These are phyloP conservation scores for Listrodromus nycthemerus DNA, from an alignment of 2,888 invertebrate genomes.

Conservation along the genomic window DNA sequence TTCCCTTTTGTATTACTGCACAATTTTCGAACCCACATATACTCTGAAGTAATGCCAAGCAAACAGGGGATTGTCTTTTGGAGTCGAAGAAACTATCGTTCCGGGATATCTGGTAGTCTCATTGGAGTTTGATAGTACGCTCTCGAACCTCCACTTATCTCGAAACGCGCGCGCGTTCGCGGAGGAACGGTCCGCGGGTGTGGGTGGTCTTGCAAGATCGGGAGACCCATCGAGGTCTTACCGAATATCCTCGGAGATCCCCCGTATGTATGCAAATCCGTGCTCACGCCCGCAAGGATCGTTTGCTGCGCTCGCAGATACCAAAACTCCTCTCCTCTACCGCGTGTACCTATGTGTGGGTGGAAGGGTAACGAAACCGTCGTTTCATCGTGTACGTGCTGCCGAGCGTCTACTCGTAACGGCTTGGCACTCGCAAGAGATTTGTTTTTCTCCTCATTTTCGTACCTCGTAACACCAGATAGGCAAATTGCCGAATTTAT, in stretches of 20 bases:
- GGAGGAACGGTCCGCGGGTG: constrained; percentile 2
- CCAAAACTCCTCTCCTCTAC: constrained; percentile 51
- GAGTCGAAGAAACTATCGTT: constrained; percentile 30
- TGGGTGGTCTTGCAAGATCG: constrained; percentile 40
- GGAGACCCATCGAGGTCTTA: constrained; percentile 48
- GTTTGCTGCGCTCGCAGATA: constrained; percentile 49
- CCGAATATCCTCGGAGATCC: constrained; percentile 57
- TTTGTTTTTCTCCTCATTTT: constrained; percentile 8
- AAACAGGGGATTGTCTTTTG: constrained; percentile 21
- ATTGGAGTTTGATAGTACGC: constrained; percentile 62
- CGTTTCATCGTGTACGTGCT: constrained; percentile 19
- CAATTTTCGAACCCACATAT: neutral
- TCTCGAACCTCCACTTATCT: constrained; percentile 59
- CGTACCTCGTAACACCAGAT: constrained; percentile 5
- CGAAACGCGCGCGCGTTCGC: constrained; percentile 37
- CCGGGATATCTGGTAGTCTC: constrained; percentile 53
- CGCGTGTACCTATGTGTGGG: neutral
- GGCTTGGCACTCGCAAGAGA: neutral
- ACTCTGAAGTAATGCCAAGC: neutral
- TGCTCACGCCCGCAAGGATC: constrained; percentile 49
- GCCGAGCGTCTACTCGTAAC: neutral
- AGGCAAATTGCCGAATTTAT: constrained; percentile 10
- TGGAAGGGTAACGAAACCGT: constrained; percentile 7
- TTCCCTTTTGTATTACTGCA: neutral
- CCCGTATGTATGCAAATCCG: constrained; percentile 64